These are phyloP conservation scores for Oscheius sp. DNA, from an alignment of 2,888 invertebrate genomes.

Conservation along the genomic window DNA sequence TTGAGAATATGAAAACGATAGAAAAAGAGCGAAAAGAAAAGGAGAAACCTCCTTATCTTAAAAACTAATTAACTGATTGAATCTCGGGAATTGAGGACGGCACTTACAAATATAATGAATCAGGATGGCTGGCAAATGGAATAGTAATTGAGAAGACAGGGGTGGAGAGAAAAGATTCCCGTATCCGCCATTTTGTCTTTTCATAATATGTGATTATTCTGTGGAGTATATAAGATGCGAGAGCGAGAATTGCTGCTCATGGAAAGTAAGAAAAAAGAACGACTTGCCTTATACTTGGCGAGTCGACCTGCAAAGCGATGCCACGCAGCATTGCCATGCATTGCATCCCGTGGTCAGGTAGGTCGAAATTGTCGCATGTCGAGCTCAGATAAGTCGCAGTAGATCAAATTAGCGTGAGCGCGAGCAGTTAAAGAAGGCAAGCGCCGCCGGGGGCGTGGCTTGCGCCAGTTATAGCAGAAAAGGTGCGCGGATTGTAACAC, in stretches of 20 bases:
- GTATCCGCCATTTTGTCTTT: not conserved
- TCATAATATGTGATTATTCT: not conserved
- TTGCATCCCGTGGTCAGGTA: conserved; percentile 38
- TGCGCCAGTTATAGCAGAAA: conserved; percentile 37
- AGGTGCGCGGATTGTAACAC: conserved; percentile 37
- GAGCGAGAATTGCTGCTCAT: not conserved
- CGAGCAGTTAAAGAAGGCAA: conserved; percentile 38
- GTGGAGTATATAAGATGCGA: not conserved
- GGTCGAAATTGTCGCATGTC: conserved; percentile 29
- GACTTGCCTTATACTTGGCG: conserved; percentile 57
- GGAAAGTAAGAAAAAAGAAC: not conserved
- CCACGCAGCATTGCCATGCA: conserved; percentile 64
- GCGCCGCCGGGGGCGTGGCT: conserved; percentile 32
- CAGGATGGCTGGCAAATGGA: not conserved
- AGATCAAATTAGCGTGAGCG: conserved; percentile 38
- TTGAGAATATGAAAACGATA: too few species aligned
- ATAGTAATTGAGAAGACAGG: too few species aligned
- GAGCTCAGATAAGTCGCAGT: conserved; percentile 27
- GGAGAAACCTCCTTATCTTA: not conserved
- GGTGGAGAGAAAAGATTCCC: not conserved
- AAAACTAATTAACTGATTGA: conserved; percentile 14
- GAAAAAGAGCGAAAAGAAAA: not conserved
- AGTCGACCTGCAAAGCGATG: conserved; percentile 61
- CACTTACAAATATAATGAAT: conserved; percentile 30
- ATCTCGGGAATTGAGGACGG: conserved; percentile 15